phyloP scores from a whole-genome alignment of 2,113 vertebrate species.

The Toxostoma redivivum region DNA sequence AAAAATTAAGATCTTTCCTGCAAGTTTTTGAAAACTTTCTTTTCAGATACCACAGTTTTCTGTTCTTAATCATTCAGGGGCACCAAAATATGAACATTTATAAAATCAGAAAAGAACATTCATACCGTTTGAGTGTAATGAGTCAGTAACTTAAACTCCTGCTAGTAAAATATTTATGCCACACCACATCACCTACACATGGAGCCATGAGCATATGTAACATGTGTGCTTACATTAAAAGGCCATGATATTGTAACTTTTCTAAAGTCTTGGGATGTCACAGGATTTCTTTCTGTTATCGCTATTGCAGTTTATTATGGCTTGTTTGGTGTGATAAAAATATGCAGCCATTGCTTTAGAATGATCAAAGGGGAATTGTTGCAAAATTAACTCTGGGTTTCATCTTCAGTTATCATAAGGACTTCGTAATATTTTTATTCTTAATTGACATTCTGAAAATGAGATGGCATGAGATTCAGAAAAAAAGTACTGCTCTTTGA shows the following conservation, averaged over 20 bases:
- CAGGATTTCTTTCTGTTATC: not conserved
- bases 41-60: not conserved
- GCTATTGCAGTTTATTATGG: not conserved
- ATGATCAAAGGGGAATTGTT: constrained; percentile 24
- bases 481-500: not conserved
- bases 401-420: not conserved
- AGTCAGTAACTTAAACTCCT: constrained; percentile 17
- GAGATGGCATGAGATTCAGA: not conserved
- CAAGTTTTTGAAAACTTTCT: not conserved
- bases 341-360: not conserved
- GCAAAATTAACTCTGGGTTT: not conserved
- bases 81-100: not conserved
- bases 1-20: not conserved
- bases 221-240: not conserved
- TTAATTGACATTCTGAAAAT: constrained; percentile 13
- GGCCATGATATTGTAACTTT: not conserved
- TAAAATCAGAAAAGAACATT: constrained; percentile 30
- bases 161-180: constrained; percentile 35
- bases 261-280: not conserved
- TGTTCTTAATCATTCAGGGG: not conserved
- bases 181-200: not conserved
- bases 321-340: not conserved
- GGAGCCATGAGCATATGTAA: not conserved
- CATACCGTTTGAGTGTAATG: not conserved
- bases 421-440: not conserved